These are phyloP conservation scores for Tenrec ecaudatus DNA, from an alignment of 2,113 vertebrate genomes.

Conservation along the genomic window DNA sequence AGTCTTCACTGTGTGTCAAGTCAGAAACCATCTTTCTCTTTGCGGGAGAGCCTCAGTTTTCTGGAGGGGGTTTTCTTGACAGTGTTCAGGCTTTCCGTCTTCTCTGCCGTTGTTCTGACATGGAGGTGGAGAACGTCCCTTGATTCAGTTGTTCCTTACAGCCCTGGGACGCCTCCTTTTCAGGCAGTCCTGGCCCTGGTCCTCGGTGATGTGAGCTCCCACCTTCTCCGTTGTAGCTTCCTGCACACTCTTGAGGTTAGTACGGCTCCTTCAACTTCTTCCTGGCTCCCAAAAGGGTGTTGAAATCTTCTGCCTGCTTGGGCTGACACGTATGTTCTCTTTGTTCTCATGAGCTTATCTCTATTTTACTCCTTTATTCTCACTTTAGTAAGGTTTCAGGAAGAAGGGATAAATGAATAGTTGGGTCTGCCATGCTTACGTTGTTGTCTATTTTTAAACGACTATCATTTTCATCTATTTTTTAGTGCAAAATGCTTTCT, in stretches of 20 bases:
- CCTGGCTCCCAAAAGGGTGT: neutral
- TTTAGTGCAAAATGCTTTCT: slow-evolving; percentile 36
- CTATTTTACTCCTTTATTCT: slow-evolving; percentile 18
- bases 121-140: neutral
- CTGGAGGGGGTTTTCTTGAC: neutral
- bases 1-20: neutral
- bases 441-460: slow-evolving; percentile 52
- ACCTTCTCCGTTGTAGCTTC: neutral
- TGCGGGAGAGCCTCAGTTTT: neutral
- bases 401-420: slow-evolving; percentile 28
- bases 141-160: neutral
- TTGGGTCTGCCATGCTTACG: slow-evolving; percentile 31
- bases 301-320: slow-evolving; percentile 38
- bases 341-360: slow-evolving; percentile 16
- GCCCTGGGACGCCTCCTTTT: neutral
- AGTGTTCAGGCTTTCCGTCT: neutral
- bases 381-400: slow-evolving; percentile 36
- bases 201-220: neutral
- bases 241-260: neutral
- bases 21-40: neutral
- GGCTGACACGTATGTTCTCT: neutral
- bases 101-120: neutral
- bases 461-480: slow-evolving; percentile 42
- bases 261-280: neutral
- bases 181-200: neutral